phyloP scores from a whole-genome alignment of 92 coral and sea anemone genomes.

The Siderastrea siderea region DNA sequence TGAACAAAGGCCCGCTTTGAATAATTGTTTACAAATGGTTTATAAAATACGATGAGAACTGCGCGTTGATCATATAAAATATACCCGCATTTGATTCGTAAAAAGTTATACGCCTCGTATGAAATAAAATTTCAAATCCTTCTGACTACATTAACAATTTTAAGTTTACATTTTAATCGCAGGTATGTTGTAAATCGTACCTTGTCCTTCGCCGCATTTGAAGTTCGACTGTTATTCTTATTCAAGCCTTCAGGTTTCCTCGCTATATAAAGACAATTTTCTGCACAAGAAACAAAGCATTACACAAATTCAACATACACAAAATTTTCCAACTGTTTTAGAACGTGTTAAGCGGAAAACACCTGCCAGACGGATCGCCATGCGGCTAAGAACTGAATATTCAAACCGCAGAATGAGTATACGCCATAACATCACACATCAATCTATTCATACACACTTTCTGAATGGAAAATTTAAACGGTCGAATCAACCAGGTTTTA shows the following conservation, averaged over 20 bases:
- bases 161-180: not conserved
- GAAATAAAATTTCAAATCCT: not conserved
- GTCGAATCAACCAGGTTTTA: not conserved
- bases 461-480: not conserved
- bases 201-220: not conserved
- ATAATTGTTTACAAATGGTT: not conserved
- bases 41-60: not conserved
- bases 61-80: not conserved
- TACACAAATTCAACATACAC: not conserved
- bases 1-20: conserved; percentile 5
- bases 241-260: not conserved
- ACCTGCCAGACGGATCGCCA: not conserved
- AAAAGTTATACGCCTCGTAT: not conserved
- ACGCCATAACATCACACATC: not conserved
- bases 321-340: not conserved
- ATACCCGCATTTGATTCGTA: not conserved
- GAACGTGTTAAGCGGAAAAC: not conserved
- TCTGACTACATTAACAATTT: too few relatives aligned
- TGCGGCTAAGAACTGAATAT: not conserved
- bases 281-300: not conserved
- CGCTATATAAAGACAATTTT: conserved; percentile 2
- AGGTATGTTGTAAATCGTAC: not conserved
- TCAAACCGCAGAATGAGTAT: conserved; percentile 19
- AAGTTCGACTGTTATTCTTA: not conserved
- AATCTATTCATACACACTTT: not conserved